Evolutionary conservation across 2,797 vertebrate genomes (phyloP).

Genomic region (Pelochelys cantorii): DNA sequence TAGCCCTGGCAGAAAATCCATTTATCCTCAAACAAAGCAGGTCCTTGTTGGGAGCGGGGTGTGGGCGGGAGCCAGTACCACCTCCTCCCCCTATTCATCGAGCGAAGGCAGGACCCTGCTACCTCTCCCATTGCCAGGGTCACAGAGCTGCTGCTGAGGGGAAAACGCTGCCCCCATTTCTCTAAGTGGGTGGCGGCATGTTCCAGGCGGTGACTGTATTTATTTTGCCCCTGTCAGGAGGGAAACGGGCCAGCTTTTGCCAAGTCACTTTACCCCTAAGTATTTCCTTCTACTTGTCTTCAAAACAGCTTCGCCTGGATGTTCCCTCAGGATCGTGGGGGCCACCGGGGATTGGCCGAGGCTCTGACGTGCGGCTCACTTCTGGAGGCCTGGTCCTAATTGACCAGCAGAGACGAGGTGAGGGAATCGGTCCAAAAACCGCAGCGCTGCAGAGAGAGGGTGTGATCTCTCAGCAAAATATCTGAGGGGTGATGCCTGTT

Average conservation of each 20-base stretch:
- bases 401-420: constrained; percentile 35
- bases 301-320: constrained; percentile 71
- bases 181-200: constrained; percentile 58
- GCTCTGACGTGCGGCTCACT: constrained; percentile 36
- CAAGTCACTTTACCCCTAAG: constrained; percentile 75
- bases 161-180: not conserved
- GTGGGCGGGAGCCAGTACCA: not conserved
- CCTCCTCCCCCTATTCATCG: not conserved
- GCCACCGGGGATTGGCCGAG: constrained; percentile 59
- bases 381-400: constrained; percentile 43
- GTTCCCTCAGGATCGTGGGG: constrained; percentile 49
- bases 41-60: not conserved
- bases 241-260: constrained; percentile 39
- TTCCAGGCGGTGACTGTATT: constrained; percentile 42
- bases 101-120: not conserved
- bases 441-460: fast-evolving
- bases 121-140: not conserved
- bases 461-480: not conserved
- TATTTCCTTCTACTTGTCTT: constrained; percentile 76
- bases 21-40: not conserved
- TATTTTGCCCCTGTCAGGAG: constrained; percentile 62
- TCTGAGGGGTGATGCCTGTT: not conserved
- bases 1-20: not conserved
- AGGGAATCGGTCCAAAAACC: fast-evolving
- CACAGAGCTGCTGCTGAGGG: fast-evolving